These are phyloP conservation scores for Morpho helenor DNA, from an alignment of 2,888 invertebrate genomes.

Conservation along the genomic window DNA sequence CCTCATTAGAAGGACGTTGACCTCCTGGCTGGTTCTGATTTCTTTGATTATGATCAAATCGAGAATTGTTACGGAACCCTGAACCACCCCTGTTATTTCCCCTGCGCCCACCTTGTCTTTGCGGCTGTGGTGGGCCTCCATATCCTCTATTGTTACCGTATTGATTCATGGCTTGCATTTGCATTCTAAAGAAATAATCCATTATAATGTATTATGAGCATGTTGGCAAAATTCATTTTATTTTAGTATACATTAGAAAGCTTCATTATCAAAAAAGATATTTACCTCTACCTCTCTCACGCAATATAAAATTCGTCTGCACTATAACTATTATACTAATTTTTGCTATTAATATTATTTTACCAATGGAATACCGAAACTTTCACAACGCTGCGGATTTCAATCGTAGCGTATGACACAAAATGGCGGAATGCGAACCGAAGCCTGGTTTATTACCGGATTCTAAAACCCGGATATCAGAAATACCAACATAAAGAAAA, in stretches of 20 bases:
- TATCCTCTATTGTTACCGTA: constrained; percentile 69
- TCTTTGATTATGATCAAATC: constrained; percentile 59
- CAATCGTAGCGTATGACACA: constrained; percentile 9
- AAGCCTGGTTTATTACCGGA: background rate
- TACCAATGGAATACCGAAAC: no score
- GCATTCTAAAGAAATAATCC: constrained; percentile 37
- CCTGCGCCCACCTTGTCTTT: constrained; percentile 63
- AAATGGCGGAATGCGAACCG: constrained; percentile 14
- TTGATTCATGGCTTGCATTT: constrained; percentile 70
- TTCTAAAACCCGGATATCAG: background rate
- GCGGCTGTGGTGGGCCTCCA: constrained; percentile 71
- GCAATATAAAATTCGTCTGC: background rate
- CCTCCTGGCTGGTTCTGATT: constrained; percentile 59
- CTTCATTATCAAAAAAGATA: background rate
- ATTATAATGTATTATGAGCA: background rate
- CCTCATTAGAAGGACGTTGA: constrained; percentile 67
- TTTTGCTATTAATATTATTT: no score
- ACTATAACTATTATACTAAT: background rate
- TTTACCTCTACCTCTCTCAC: constrained; percentile 1
- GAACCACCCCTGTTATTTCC: constrained; percentile 61
- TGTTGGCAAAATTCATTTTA: background rate
- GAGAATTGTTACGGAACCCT: constrained; percentile 60
- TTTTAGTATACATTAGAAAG: background rate
- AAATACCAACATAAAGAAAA: constrained; percentile 7
- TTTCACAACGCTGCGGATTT: constrained; percentile 4